Conservation (phyloP, 2,888 invertebrate genomes). For the Polymixis flavicincta region DNA sequence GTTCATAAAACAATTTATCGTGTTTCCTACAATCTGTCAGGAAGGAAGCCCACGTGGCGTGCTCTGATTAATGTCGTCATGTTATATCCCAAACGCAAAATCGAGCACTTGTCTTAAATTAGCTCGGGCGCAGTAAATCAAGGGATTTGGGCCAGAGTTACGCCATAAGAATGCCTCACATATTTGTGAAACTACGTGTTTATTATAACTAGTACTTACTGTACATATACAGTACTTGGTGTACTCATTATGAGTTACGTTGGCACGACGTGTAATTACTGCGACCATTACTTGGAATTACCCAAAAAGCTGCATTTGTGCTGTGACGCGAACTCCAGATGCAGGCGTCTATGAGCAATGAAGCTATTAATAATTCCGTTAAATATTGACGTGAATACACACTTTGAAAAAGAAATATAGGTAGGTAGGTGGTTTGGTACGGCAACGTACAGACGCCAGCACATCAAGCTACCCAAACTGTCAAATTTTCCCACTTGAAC, state of each 20-base stretch:
- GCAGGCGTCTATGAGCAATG: conserved; percentile 24
- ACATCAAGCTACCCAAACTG: too few relatives aligned
- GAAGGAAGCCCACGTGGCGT: conserved; percentile 49
- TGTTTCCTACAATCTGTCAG: conserved; percentile 49
- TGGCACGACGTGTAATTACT: conserved; percentile 55
- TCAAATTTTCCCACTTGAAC: too few relatives aligned
- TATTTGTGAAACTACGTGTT: conserved; percentile 78
- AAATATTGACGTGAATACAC: conserved; percentile 4
- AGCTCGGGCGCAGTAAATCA: conserved; percentile 82
- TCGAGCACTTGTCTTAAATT: conserved; percentile 83
- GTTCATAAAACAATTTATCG: conserved; percentile 58
- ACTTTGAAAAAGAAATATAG: neutral
- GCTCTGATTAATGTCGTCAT: conserved; percentile 60
- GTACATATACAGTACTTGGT: conserved; percentile 15
- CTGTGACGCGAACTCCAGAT: conserved; percentile 24
- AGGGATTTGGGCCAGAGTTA: conserved; percentile 81
- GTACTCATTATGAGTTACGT: conserved; percentile 51
- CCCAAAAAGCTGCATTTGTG: conserved; percentile 34
- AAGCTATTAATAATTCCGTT: conserved; percentile 35
- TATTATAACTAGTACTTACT: conserved; percentile 66
- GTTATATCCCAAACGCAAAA: conserved; percentile 68
- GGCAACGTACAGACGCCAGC: neutral
- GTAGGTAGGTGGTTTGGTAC: too few relatives aligned
- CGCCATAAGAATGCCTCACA: conserved; percentile 78
- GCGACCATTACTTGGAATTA: conserved; percentile 43